Evolutionary conservation across 2,113 vertebrate species (phyloP).

Genomic region (Podarcis raffonei): DNA sequence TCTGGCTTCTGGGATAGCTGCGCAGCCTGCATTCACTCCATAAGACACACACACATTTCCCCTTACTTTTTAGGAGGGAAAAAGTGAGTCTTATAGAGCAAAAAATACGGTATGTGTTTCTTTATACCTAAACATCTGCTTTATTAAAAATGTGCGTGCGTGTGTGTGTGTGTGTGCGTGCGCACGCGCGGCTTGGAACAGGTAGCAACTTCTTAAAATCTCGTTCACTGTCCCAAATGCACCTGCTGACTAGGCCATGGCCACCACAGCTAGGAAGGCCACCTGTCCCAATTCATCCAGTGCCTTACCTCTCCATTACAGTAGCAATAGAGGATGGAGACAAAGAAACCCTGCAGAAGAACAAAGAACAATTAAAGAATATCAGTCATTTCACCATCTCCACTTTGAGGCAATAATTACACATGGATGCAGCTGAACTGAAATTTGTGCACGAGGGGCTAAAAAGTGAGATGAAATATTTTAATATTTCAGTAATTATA

Average conservation of each 20-base stretch:
- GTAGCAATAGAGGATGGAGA: slow-evolving; percentile 91
- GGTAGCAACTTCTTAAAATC: background rate
- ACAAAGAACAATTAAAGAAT: background rate
- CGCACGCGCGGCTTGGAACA: background rate
- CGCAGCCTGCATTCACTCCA: too few species aligned
- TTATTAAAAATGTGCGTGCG: too few species aligned
- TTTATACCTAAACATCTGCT: background rate
- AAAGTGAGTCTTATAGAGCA: too few species aligned
- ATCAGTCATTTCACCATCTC: background rate
- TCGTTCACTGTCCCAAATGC: background rate
- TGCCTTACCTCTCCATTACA: slow-evolving; percentile 88
- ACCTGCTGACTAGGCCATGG: background rate
- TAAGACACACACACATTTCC: too few species aligned
- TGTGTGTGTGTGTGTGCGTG: too few species aligned
- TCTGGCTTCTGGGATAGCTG: too few species aligned
- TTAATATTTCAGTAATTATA: background rate
- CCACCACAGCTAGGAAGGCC: background rate
- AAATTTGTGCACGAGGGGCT: background rate
- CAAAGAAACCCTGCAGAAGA: slow-evolving; percentile 86
- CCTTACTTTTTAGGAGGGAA: too few species aligned
- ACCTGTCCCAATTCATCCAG: background rate
- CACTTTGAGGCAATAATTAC: background rate
- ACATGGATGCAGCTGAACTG: background rate
- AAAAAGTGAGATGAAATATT: background rate
- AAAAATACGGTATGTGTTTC: too few species aligned